phyloP scores from a whole-genome alignment of 1,140 invertebrate genomes.

The Solenopsis invicta region DNA sequence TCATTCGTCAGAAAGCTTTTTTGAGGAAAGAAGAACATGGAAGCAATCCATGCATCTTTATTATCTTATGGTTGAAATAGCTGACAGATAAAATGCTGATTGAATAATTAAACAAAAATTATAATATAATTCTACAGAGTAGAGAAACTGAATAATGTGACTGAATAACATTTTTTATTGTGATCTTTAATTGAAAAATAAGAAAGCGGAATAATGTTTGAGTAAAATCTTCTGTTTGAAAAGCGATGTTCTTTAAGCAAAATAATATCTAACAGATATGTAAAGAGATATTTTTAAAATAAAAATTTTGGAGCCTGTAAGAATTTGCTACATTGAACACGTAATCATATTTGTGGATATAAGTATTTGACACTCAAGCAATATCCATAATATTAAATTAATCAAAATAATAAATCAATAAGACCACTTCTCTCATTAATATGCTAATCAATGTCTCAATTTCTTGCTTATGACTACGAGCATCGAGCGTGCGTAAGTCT shows the following conservation, averaged over 20 bases:
- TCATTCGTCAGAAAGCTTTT: slow-evolving; percentile 45
- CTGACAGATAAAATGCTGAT: not conserved
- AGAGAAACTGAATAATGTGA: not conserved
- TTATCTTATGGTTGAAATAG: not conserved
- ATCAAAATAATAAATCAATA: slow-evolving; percentile 4
- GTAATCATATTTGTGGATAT: not conserved
- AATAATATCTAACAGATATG: not conserved
- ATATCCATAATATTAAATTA: not conserved
- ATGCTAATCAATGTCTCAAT: not conserved
- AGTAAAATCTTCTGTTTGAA: not conserved
- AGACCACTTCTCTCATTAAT: not conserved
- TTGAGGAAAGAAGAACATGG: not conserved
- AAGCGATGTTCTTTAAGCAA: not conserved
- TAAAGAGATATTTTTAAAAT: not conserved
- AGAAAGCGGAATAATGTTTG: not conserved
- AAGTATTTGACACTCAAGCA: not conserved
- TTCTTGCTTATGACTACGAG: slow-evolving; percentile 20
- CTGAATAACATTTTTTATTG: not conserved
- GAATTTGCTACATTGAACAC: not conserved
- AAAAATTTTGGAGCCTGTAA: not conserved
- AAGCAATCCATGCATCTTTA: not conserved
- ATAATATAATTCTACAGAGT: not conserved
- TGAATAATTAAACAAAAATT: not conserved
- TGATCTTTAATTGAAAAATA: slow-evolving; percentile 17
- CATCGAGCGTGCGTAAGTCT: slow-evolving; percentile 9